Base-by-base conservation (phyloP, 2,113 vertebrate genomes). In the Rutilus rutilus region DNA sequence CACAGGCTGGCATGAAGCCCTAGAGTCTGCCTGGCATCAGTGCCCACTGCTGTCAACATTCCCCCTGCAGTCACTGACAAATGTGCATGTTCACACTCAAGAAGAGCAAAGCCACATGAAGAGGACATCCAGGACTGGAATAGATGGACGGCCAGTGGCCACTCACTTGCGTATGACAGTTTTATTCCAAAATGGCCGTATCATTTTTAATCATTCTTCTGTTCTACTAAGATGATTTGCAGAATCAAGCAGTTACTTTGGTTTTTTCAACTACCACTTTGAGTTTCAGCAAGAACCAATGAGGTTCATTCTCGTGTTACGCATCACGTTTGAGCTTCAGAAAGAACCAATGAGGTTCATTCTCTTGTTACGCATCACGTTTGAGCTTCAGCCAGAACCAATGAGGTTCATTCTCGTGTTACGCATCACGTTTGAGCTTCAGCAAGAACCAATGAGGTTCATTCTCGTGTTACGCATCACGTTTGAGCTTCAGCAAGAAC, bases 1-100 rank as follows among this genome's bases (percentile, higher is more conserved):
- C 39, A 50, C 23, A 75, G 15, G 33, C 74, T 76, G 45, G 74
- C 74, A 76, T 39, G 57, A 10, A 27, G 50, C 81, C 65, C 30
- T 23, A 50, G 47, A 27, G 27, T 47, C 81, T 39, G 82, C 69
- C 47, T 75, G 71, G 47, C 47, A 60, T 36, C 45, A 19, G 5
- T 25, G 25, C 50, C 33, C 60, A 69, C 59, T 76, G 69, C 67
- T 52, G 42, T 27, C 54, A 75, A 76, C 59, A 36, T 50, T 5
- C 1, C 17, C 25, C 83, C 74, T 6, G 25, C 11, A 69, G 12
- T 42, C 21, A 39, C 59, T 15, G 60, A 78, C 15, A 30, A 27
- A 67, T 12, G 14, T 15, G 23, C 5, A n/a, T n/a, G 9, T 19
- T 47, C 15, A 76, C 23, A 74, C 65, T 57, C 39, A 1, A 84